Evolutionary conservation across 2,797 vertebrate genomes (phyloP).

Genomic region (Rhynchotus rufescens): DNA sequence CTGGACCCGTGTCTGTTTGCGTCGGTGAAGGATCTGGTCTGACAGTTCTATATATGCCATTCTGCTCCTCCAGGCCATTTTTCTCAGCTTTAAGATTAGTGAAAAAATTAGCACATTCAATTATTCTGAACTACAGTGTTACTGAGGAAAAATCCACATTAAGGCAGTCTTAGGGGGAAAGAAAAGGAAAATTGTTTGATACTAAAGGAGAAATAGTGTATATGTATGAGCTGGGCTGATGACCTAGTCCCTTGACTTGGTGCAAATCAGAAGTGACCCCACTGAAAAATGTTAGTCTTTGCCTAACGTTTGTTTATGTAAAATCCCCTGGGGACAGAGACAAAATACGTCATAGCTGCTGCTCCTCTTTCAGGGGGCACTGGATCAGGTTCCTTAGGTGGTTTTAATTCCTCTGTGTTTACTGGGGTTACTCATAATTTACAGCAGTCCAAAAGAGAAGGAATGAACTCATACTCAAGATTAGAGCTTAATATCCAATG

Average conservation of each 20-base stretch:
- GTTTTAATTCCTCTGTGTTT: not conserved
- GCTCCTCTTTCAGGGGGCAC: not conserved
- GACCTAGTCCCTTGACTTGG: not conserved
- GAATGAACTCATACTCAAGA: not conserved
- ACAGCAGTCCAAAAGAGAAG: not conserved
- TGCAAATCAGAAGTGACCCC: constrained; percentile 26
- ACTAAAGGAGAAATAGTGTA: not conserved
- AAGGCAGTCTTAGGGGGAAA: not conserved
- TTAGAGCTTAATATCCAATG: not conserved
- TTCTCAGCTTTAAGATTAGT: not conserved
- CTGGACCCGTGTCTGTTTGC: not conserved
- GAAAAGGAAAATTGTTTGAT: not conserved
- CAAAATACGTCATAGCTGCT: fast-evolving
- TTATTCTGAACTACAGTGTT: not conserved
- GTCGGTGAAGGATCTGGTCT: not conserved
- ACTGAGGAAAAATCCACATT: not conserved
- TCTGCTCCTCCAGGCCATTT: not conserved
- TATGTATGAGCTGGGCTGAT: not conserved
- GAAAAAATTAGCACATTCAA: not conserved
- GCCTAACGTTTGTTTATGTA: not conserved
- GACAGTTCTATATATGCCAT: not conserved
- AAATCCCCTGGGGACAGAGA: not conserved
- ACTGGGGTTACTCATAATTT: not conserved
- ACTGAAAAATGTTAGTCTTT: not conserved
- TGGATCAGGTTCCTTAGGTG: not conserved